Percentiles rank a stretch among this genome's conserved stretches.
Evolutionary conservation across 2,888 invertebrate genomes (phyloP).

Genomic region (Zhuqinia jingwanae): DNA sequence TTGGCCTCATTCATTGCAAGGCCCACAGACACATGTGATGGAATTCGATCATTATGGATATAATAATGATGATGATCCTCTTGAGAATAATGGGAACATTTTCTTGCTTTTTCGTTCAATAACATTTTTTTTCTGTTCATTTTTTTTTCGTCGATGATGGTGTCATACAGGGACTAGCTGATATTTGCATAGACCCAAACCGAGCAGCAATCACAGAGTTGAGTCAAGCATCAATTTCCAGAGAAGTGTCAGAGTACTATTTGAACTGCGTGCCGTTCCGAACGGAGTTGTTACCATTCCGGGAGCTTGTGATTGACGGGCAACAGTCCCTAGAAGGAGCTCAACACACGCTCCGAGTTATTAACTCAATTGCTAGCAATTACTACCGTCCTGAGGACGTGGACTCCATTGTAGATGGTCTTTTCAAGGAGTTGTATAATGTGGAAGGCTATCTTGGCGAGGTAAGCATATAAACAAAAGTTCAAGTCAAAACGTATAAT

Average conservation of each 20-base stretch:
- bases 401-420: slow-evolving; percentile 75
- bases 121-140: not conserved
- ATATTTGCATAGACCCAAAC: slow-evolving; percentile 92
- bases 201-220: slow-evolving; percentile 80
- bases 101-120: not conserved
- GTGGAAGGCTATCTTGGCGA: slow-evolving; percentile 75
- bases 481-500: not conserved
- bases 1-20: slow-evolving; percentile 5
- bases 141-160: not conserved
- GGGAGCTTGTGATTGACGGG: slow-evolving; percentile 90
- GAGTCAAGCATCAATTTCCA: slow-evolving; percentile 73
- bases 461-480: slow-evolving; percentile 49
- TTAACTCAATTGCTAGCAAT: slow-evolving; percentile 77
- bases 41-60: not conserved
- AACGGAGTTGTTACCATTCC: slow-evolving; percentile 84
- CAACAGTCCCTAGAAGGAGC: slow-evolving; percentile 84
- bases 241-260: slow-evolving; percentile 88
- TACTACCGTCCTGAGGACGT: slow-evolving; percentile 73
- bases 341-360: slow-evolving; percentile 77
- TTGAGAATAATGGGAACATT: not conserved
- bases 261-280: slow-evolving; percentile 88
- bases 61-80: slow-evolving; percentile 2
- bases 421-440: slow-evolving; percentile 78
- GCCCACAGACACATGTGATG: not conserved
- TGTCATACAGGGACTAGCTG: slow-evolving; percentile 85